These are phyloP conservation scores for Diploscapter pachys DNA, from an alignment of 1,140 invertebrate genomes.

Conservation along the genomic window DNA sequence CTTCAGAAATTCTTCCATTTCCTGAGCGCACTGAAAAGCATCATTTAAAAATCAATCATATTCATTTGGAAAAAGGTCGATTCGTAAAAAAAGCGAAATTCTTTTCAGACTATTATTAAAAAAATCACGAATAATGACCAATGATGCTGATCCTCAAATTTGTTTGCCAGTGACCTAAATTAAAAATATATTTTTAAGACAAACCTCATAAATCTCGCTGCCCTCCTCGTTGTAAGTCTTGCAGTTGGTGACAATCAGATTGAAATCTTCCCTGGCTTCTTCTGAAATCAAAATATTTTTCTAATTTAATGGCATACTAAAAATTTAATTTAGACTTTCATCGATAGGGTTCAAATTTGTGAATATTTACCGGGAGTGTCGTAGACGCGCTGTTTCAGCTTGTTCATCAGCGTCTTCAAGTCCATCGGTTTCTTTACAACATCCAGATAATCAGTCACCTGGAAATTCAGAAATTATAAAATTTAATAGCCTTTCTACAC, in stretches of 20 bases:
- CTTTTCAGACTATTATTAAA: too few relatives aligned
- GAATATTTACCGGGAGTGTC: conserved; percentile 11
- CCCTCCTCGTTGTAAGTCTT: conserved; percentile 34
- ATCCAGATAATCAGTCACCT: conserved; percentile 37
- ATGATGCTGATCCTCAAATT: too few relatives aligned
- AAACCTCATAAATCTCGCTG: conserved; percentile 35
- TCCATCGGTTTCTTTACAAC: conserved; percentile 34
- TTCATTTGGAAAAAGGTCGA: too few relatives aligned
- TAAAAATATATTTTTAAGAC: too few relatives aligned
- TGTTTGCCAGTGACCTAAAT: too few relatives aligned
- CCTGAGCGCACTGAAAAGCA: conserved; percentile 12
- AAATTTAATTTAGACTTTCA: neutral
- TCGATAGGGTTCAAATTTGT: neutral
- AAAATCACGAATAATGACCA: too few relatives aligned
- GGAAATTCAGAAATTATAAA: neutral
- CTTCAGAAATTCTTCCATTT: conserved; percentile 7
- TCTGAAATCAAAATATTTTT: neutral
- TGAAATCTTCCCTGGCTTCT: conserved; percentile 24
- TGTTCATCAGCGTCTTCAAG: conserved; percentile 35
- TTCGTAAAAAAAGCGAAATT: too few relatives aligned
- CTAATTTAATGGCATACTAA: neutral
- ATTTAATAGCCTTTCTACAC: too few relatives aligned
- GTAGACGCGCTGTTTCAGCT: conserved; percentile 32
- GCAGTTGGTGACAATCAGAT: conserved; percentile 34
- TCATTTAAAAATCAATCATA: too few relatives aligned